A percentile compares a stretch with the other conserved stretches of the same genome.
These are phyloP conservation scores for Myiozetetes cayanensis DNA, from an alignment of 2,113 vertebrate genomes.

Conservation along the genomic window DNA sequence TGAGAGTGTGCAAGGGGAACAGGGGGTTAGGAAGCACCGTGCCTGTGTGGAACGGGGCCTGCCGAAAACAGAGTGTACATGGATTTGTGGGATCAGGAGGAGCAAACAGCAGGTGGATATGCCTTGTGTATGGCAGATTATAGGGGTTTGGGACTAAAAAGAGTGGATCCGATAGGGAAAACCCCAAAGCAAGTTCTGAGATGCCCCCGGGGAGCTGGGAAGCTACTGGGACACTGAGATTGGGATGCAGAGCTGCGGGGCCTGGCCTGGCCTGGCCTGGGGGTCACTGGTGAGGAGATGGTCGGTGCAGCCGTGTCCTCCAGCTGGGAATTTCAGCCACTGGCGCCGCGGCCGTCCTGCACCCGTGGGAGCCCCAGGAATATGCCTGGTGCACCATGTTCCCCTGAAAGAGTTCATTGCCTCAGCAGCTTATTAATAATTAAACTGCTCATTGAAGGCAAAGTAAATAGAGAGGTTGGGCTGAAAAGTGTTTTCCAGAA, in stretches of 20 bases:
- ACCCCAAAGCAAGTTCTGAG: background rate
- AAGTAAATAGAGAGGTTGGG: slow-evolving; percentile 39
- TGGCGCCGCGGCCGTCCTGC: fast-evolving
- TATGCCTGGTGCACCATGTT: fast-evolving
- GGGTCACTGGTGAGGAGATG: background rate
- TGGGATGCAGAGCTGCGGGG: fast-evolving
- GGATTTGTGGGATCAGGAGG: background rate
- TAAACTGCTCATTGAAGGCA: slow-evolving; percentile 32
- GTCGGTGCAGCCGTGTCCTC: fast-evolving
- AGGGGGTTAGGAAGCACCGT: fast-evolving
- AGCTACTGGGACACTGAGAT: fast-evolving
- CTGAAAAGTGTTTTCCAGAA: background rate
- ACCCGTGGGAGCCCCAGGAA: background rate
- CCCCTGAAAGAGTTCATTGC: background rate
- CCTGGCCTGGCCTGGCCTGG: fast-evolving
- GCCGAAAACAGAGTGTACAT: fast-evolving
- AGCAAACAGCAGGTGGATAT: fast-evolving
- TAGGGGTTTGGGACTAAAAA: background rate
- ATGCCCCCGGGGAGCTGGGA: no score
- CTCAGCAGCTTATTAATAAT: slow-evolving; percentile 45
- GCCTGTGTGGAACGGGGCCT: background rate
- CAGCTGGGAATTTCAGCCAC: fast-evolving
- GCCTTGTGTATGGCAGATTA: fast-evolving
- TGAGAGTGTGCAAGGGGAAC: no score
- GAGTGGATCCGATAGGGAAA: background rate